Base-by-base conservation (phyloP, 2,113 vertebrate genomes). In the Lanius collurio region DNA sequence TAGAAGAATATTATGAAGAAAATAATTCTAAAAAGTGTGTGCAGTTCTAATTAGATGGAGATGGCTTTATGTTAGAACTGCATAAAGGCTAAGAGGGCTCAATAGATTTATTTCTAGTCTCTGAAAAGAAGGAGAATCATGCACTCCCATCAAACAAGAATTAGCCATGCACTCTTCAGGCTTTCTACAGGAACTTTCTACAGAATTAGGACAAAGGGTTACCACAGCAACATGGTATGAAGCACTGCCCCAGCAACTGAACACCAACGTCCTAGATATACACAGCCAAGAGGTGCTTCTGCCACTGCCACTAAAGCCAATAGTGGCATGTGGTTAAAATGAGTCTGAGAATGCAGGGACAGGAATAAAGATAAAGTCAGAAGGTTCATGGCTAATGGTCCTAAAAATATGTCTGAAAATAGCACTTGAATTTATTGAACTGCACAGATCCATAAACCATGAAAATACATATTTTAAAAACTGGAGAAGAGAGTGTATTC, bases 151-250 rank as follows among this genome's bases (percentile, higher is more conserved):
- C 41, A 88, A 93, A 39, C 23, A 50, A 79, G 78, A 87, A 68
- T 21, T n/a, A 75, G 49, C 46, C 57, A 55, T 53, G 23, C 17
- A 27, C 46, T 74, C 82, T 73, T 92, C 47, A 63, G 35, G 50
- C 42, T 86, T 77, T 69, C 50, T 53, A 19, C 73, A 59, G 27
- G 50, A 88, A 59, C 59, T 55, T 95, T 47, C 55, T 46, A 41
- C 68, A 80, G 71, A 92, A 80, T 93, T 55, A 88, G 88, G 77
- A 63, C 67, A 88, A 92, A 50, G 35, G 31, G 70, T 87, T 94
- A 76, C 78, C 88, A 90, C 83, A 94, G 83, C 68, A 90, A 90
- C 42, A 20, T n/a, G 6, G 5, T 50, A 39, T 31, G 92, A 86
- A 95, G 46, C 59, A 55, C 79, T 77, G 71, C 39, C 63, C 86